Base-by-base conservation (phyloP, 2,888 invertebrate genomes). In the Artemia sinica region DNA sequence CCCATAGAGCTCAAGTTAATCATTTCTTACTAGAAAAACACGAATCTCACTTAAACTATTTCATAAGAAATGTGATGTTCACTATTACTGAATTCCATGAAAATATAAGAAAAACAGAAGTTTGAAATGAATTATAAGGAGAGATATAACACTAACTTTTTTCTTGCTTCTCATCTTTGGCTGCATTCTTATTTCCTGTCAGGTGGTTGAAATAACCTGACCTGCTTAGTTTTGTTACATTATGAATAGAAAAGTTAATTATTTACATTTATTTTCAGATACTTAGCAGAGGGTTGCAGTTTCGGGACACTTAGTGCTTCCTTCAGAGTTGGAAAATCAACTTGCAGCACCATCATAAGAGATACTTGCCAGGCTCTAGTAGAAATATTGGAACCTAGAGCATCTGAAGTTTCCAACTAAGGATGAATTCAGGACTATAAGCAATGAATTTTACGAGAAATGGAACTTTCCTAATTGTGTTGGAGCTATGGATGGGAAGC, bases 271-370 rank as follows among this genome's bases (percentile, higher is more conserved):
- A 18, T 18, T 52, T 52, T n/a, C 58, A 52, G 58, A 14, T 52
- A 52, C 14, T 52, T 52, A 14, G 58, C 58, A n/a, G 58, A 52
- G 14, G 58, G 58, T 14, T 52, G 58, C 58, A 52, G 58, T 14
- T 52, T 52, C 6, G 58, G 58, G 58, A 52, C 58, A 52, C 58
- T 52, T 14, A 52, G 58, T 52, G 58, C 58, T 14, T 8, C 58
- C 8, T 58, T 58, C 14, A 58, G 58, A 8, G 58, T 58, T 7
- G 58, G 58, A 14, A 58, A 58, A 8, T 58, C 58, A 58, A 58
- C 58, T 0, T 58, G 58, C 8, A 8, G 8, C 8, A 8, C 8
- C n/a, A 58, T 58, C n/a, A 58, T 58, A n/a, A 58, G 58, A 58
- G 58, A 58, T 8, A 58, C 58, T 7, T 58, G 8, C 8, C 58